phyloP scores from a whole-genome alignment of 2,797 vertebrate species.

The Sciurus vulgaris region DNA sequence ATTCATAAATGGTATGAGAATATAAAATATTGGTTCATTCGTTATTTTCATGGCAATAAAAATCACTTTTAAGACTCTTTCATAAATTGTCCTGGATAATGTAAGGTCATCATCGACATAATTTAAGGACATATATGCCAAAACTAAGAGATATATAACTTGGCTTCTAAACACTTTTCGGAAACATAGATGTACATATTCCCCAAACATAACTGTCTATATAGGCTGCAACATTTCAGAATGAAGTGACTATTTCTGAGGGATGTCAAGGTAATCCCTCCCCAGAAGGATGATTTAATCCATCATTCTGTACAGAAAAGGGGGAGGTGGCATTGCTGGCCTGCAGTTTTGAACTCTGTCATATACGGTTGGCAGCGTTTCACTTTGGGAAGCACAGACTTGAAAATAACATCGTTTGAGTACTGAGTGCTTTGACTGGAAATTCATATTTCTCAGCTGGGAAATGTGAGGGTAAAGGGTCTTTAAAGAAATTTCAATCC shows the following conservation, averaged over 20 bases:
- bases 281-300: conserved; percentile 81
- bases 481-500: conserved; percentile 84
- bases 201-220: conserved; percentile 12
- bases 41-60: conserved; percentile 55
- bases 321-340: conserved; percentile 77
- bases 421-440: conserved; percentile 79
- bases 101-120: conserved; percentile 56
- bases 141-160: conserved; percentile 52
- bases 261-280: conserved; percentile 82
- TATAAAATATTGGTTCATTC: conserved; percentile 54
- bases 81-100: conserved; percentile 32
- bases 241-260: conserved; percentile 89
- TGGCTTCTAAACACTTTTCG: conserved; percentile 65
- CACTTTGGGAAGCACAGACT: conserved; percentile 80
- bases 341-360: conserved; percentile 86
- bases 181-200: conserved; percentile 50
- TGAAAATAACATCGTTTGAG: conserved; percentile 86
- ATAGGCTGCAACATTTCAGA: conserved; percentile 84
- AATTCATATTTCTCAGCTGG: conserved; percentile 73
- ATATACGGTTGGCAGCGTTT: conserved; percentile 76
- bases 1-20: conserved; percentile 53
- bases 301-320: conserved; percentile 65
- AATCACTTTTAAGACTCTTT: conserved; percentile 44
- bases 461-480: conserved; percentile 82
- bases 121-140: conserved; percentile 70